phyloP scores from a whole-genome alignment of 2,888 invertebrate genomes.

The Drosophila austrosaltans region DNA sequence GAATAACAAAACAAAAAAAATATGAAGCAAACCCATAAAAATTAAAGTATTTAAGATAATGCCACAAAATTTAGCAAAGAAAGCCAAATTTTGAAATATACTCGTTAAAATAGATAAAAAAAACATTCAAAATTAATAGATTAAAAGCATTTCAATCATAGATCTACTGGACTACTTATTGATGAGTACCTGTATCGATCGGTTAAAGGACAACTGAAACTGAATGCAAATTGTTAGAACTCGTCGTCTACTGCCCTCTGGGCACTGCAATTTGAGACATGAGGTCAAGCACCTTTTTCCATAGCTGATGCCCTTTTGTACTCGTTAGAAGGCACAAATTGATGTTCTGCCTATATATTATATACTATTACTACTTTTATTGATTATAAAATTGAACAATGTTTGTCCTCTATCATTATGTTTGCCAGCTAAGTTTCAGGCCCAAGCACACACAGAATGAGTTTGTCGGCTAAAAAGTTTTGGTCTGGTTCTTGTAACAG shows the following conservation, averaged over 20 bases:
- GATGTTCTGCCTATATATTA: background rate
- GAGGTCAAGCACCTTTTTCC: background rate
- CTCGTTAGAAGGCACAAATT: background rate
- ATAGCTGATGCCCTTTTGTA: background rate
- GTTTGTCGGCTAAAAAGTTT: background rate
- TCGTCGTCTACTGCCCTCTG: no score
- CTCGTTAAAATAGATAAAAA: background rate
- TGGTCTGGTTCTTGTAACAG: no score
- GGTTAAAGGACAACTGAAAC: no score
- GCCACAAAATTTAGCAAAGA: no score
- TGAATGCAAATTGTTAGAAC: no score
- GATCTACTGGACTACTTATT: no score
- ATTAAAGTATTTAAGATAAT: background rate
- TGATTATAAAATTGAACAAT: constrained; percentile 1
- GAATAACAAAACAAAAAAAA: background rate
- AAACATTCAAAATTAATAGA: background rate
- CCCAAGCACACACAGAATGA: background rate
- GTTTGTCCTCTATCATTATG: background rate
- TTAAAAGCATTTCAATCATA: no score
- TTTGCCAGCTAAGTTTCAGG: background rate
- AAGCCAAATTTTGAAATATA: background rate
- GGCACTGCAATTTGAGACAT: background rate
- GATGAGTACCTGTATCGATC: no score
- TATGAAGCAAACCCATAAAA: background rate
- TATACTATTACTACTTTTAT: constrained; percentile 5